Evolutionary conservation across 2,888 invertebrate genomes (phyloP).

Genomic region (Dorcus hopei): DNA sequence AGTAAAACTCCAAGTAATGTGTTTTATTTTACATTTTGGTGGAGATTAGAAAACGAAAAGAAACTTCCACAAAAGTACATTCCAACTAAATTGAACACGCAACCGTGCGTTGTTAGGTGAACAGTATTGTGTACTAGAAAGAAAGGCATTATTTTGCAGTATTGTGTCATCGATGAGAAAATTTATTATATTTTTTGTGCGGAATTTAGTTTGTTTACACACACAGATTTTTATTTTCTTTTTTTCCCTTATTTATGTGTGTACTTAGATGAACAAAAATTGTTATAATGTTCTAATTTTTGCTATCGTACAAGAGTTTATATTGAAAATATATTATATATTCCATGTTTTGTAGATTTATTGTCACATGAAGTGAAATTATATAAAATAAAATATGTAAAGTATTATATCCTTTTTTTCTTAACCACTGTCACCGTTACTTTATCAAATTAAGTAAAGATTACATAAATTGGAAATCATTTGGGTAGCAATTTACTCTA

Average conservation of each 20-base stretch:
- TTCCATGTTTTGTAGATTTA: slow-evolving; percentile 49
- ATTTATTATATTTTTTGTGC: not conserved
- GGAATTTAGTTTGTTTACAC: not conserved
- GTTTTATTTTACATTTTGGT: not conserved
- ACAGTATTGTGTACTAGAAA: not conserved
- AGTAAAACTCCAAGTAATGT: not conserved
- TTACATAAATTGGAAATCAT: no score
- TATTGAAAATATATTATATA: slow-evolving; percentile 43
- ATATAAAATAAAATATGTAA: slow-evolving; percentile 22
- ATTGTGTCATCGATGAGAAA: not conserved
- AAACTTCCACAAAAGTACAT: not conserved
- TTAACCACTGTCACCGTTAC: no score
- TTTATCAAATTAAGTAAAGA: no score
- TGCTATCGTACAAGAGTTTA: slow-evolving; percentile 47
- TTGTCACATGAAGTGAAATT: slow-evolving; percentile 39
- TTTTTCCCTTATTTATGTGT: slow-evolving; percentile 30
- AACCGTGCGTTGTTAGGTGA: not conserved
- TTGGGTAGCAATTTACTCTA: no score
- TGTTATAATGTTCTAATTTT: slow-evolving; percentile 46
- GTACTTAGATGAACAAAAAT: slow-evolving; percentile 46
- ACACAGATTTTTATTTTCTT: not conserved
- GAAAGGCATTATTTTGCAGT: not conserved
- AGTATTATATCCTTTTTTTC: not conserved
- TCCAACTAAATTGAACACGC: not conserved
- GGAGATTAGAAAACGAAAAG: not conserved